Evolutionary conservation across 2,113 vertebrate genomes (phyloP).

Genomic region (Saccopteryx leptura): DNA sequence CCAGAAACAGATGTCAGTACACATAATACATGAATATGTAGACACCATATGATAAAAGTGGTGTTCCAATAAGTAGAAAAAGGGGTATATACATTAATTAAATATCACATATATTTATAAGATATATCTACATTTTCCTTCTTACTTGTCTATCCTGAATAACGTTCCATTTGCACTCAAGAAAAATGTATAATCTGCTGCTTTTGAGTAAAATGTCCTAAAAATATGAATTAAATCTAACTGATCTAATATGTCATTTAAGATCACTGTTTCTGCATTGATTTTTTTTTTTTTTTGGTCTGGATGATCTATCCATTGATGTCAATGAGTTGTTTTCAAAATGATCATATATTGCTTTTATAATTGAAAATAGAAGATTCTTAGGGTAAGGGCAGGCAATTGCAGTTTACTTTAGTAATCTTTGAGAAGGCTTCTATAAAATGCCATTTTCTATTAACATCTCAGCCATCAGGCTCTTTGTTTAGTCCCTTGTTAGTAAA

Average conservation of each 20-base stretch:
- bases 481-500: not conserved
- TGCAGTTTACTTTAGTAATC: not conserved
- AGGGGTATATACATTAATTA: not conserved
- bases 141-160: not conserved
- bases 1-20: not conserved
- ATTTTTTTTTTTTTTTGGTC: not conserved
- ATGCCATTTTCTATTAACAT: not conserved
- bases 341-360: conserved; percentile 25
- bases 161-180: not conserved
- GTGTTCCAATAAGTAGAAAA: not conserved
- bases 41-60: not conserved
- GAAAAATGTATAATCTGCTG: not conserved
- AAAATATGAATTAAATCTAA: not conserved
- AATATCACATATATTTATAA: not conserved
- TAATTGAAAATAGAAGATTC: not conserved
- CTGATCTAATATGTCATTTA: not conserved
- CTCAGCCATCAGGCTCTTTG: not conserved
- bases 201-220: not conserved
- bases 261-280: not conserved
- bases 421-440: not conserved
- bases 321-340: not conserved
- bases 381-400: not conserved
- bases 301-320: not conserved
- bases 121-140: not conserved
- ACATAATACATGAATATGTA: not conserved